Evolutionary conservation across 2,888 invertebrate species (phyloP).

Genomic region (Agonum fuliginosum): DNA sequence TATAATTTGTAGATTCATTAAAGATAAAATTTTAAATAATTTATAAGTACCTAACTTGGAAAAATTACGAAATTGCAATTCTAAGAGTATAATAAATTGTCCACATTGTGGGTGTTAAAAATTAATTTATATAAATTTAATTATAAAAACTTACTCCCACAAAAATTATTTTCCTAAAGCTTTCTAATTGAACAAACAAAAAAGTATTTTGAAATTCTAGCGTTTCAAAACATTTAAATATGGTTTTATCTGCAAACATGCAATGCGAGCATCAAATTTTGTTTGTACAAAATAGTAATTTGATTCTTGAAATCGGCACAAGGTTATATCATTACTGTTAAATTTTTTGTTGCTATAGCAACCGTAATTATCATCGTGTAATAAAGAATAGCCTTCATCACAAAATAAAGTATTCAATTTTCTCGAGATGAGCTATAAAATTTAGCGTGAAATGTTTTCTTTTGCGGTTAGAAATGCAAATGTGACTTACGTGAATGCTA

Average conservation of each 20-base stretch:
- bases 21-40: too few species aligned
- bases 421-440: not conserved
- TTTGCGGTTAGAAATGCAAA: not conserved
- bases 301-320: not conserved
- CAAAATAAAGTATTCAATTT: not conserved
- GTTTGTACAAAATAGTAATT: not conserved
- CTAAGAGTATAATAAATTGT: too few species aligned
- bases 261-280: not conserved
- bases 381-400: not conserved
- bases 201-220: not conserved
- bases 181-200: not conserved
- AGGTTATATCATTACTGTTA: not conserved
- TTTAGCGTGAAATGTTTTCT: not conserved
- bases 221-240: not conserved
- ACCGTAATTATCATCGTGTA: not conserved
- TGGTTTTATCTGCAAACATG: not conserved
- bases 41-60: too few species aligned
- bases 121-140: not conserved
- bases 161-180: too few species aligned
- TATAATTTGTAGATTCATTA: too few species aligned
- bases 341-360: not conserved
- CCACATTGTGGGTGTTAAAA: not conserved
- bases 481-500: not conserved
- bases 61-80: too few species aligned
- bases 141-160: not conserved